Base-by-base conservation (phyloP, 2,113 vertebrate genomes). In the Cynoglossus semilaevis region DNA sequence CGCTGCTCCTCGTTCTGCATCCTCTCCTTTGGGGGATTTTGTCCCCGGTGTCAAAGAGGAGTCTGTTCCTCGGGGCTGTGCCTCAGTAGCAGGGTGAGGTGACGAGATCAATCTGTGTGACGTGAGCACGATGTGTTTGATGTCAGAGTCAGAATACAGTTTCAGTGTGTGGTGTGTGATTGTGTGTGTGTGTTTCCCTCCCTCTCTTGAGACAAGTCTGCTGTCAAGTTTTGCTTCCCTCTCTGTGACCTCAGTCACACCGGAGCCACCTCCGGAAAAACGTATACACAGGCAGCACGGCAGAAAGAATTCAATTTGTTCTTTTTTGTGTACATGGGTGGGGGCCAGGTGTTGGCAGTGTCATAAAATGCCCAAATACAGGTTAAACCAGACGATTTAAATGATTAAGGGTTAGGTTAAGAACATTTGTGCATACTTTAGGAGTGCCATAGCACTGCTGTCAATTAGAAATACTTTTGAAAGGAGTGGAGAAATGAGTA, bases 401-500 rank as follows among this genome's bases (percentile, higher is more conserved):
- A 83, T 72, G 67, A 85, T 83, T 62, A 79, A 60, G 73, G 82
- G 83, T 70, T 85, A 56, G 80, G 83, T 81, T 85, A 61, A 76
- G 72, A 81, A 59, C 54, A 36, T 88, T 85, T 83, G 66, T 78
- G 70, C 74, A 64, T 74, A 82, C 80, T 71, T 80, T 76, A 87
- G 85, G 83, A 76, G 85, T 86, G 87, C 76, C 85, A 79, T 72
- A 72, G 69, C 69, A 60, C 56, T 77, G 78, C 51, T 84, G 72
- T 87, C 77, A 81, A 87, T 87, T 81, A 78, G 44, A 83, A 85
- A 86, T 87, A 84, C 72, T 86, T 88, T 59, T 52, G 55, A 15
- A 74, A 87, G 87, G 85, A 84, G 85, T 88, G 89, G 87, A 83
- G 84, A 85, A 77, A 77, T 86, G 87, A 87, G 89, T 88, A 90